phyloP scores from a whole-genome alignment of 2,113 vertebrate genomes.

The Psilopogon haemacephalus region DNA sequence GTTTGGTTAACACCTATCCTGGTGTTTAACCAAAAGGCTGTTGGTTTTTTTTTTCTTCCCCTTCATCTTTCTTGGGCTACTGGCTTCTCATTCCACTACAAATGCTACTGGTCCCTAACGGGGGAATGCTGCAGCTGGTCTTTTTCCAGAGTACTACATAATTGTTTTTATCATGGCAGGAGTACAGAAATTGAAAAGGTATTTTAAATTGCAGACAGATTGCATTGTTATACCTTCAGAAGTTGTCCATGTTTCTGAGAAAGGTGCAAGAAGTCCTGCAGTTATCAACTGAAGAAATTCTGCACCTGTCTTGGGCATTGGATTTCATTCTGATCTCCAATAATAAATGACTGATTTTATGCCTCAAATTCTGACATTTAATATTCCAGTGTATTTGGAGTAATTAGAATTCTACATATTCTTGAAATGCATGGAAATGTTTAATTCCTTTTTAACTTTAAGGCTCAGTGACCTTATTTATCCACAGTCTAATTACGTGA shows the following conservation, averaged over 20 bases:
- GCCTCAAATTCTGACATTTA: background rate
- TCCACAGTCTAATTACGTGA: background rate
- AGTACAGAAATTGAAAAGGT: background rate
- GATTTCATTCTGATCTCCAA: background rate
- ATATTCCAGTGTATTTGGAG: background rate
- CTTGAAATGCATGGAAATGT: conserved; percentile 3
- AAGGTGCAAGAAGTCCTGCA: background rate
- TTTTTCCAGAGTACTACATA: background rate
- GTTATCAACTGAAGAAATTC: background rate
- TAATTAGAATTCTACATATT: background rate
- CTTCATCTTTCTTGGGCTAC: background rate
- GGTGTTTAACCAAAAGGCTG: background rate
- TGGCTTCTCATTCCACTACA: background rate
- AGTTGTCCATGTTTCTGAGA: background rate
- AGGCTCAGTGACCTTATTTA: background rate
- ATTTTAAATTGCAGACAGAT: background rate
- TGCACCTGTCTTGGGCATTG: background rate
- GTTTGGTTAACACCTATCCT: too few relatives aligned
- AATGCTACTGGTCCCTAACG: background rate
- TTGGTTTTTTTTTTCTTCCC: background rate
- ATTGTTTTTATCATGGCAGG: background rate
- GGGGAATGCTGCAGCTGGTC: background rate
- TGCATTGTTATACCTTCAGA: background rate
- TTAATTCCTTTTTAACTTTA: conserved; percentile 36
- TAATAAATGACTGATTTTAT: background rate